Conservation (phyloP, 2,797 vertebrate species). For the Danionella dracula region DNA sequence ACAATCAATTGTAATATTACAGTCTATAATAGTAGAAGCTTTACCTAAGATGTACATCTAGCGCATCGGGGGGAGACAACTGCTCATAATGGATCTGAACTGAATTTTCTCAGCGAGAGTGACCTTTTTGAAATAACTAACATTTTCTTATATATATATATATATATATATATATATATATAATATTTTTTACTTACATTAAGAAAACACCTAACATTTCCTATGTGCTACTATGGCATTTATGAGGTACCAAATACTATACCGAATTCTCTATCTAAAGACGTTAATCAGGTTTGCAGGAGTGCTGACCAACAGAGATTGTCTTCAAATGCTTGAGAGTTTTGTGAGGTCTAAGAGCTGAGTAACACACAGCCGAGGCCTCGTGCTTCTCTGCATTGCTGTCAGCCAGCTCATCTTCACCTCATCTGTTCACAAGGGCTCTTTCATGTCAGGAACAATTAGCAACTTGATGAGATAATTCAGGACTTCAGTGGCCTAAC, state of each 20-base stretch:
- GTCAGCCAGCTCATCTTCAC: background rate
- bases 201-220: too few species aligned
- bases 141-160: too few species aligned
- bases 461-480: constrained; percentile 10
- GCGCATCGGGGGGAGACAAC: constrained; percentile 30
- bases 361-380: background rate
- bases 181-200: too few species aligned
- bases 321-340: background rate
- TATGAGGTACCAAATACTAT: too few species aligned
- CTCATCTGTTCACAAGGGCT: background rate
- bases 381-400: background rate
- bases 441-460: constrained; percentile 21
- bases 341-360: constrained; percentile 1
- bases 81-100: background rate
- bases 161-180: too few species aligned
- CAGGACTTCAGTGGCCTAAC: constrained; percentile 1
- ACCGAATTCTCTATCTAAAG: too few species aligned
- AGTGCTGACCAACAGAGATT: background rate
- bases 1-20: too few species aligned
- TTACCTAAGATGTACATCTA: background rate
- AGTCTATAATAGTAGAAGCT: too few species aligned
- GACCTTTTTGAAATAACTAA: too few species aligned
- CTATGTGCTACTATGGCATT: too few species aligned
- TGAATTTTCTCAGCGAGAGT: background rate
- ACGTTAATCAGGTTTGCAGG: background rate